phyloP scores from a whole-genome alignment of 1,140 invertebrate species.

The Cyrtorhinus lividipennis region DNA sequence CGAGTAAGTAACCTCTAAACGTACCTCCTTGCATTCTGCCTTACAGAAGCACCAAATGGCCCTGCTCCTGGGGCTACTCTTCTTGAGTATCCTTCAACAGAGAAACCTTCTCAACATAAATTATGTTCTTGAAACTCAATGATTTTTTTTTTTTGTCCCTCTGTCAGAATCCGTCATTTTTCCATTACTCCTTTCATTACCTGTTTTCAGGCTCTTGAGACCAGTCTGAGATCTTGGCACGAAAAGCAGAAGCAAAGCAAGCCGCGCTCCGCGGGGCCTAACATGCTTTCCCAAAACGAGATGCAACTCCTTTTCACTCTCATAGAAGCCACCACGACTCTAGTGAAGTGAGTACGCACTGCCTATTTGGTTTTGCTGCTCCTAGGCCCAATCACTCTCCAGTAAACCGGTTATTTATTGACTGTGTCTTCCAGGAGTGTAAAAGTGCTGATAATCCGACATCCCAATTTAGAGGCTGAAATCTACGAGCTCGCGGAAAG shows the following conservation, averaged over 20 bases:
- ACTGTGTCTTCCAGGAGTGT: slow-evolving; percentile 47
- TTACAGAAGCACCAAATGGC: background rate
- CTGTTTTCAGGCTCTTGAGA: slow-evolving; percentile 58
- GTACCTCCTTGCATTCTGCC: too few relatives aligned
- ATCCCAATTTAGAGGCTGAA: slow-evolving; percentile 46
- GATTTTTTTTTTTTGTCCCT: too few relatives aligned
- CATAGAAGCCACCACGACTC: slow-evolving; percentile 60
- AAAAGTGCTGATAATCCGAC: slow-evolving; percentile 49
- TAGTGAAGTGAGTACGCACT: slow-evolving; percentile 48
- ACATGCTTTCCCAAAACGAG: slow-evolving; percentile 53
- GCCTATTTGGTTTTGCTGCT: too few relatives aligned
- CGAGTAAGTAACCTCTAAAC: slow-evolving; percentile 40
- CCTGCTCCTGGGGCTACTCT: too few relatives aligned
- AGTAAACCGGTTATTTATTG: too few relatives aligned
- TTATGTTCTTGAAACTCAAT: too few relatives aligned
- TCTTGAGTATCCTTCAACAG: too few relatives aligned
- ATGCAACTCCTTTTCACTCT: slow-evolving; percentile 56
- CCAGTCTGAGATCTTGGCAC: slow-evolving; percentile 79
- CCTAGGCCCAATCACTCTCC: too few relatives aligned
- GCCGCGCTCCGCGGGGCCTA: slow-evolving; percentile 5
- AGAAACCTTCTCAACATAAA: too few relatives aligned
- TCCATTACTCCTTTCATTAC: too few relatives aligned
- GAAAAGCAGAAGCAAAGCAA: slow-evolving; percentile 65
- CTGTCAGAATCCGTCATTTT: too few relatives aligned
- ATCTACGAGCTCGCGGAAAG: slow-evolving; percentile 57